These are phyloP conservation scores for Ischnus inquisitorius DNA, from an alignment of 2,888 invertebrate species.

Conservation along the genomic window DNA sequence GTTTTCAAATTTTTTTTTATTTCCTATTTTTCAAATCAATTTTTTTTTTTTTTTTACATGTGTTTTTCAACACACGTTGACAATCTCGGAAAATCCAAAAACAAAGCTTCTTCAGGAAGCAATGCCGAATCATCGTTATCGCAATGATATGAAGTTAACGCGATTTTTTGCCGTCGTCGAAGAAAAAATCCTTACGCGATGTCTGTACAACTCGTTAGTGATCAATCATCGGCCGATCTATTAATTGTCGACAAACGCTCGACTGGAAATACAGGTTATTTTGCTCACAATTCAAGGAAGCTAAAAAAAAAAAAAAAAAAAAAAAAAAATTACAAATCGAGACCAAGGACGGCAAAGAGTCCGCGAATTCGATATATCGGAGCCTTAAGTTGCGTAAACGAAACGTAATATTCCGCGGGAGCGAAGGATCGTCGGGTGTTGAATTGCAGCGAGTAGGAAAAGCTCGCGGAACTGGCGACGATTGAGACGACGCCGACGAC, in stretches of 20 bases:
- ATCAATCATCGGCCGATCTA: too few species aligned
- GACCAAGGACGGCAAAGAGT: not conserved
- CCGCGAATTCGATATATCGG: slow-evolving; percentile 20
- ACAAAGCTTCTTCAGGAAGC: too few species aligned
- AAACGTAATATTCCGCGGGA: slow-evolving; percentile 23
- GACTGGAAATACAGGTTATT: not conserved
- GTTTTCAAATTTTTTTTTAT: too few species aligned
- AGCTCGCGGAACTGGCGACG: not conserved
- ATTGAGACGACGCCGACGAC: not conserved
- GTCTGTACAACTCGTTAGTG: not conserved
- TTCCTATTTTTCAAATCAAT: too few species aligned
- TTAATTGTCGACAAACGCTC: not conserved
- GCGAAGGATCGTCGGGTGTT: slow-evolving; percentile 5
- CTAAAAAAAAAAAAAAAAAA: slow-evolving; percentile 5
- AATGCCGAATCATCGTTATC: too few species aligned
- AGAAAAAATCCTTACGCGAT: not conserved
- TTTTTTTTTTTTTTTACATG: too few species aligned
- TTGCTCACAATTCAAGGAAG: not conserved
- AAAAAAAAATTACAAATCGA: slow-evolving; percentile 12
- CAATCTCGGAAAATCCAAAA: too few species aligned
- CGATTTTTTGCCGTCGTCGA: not conserved
- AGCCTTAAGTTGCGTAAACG: slow-evolving; percentile 7
- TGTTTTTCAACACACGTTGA: too few species aligned
- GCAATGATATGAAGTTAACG: not conserved
- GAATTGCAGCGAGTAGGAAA: not conserved